These are phyloP conservation scores for Latheticus oryzae DNA, from an alignment of 2,888 invertebrate genomes.

Conservation along the genomic window DNA sequence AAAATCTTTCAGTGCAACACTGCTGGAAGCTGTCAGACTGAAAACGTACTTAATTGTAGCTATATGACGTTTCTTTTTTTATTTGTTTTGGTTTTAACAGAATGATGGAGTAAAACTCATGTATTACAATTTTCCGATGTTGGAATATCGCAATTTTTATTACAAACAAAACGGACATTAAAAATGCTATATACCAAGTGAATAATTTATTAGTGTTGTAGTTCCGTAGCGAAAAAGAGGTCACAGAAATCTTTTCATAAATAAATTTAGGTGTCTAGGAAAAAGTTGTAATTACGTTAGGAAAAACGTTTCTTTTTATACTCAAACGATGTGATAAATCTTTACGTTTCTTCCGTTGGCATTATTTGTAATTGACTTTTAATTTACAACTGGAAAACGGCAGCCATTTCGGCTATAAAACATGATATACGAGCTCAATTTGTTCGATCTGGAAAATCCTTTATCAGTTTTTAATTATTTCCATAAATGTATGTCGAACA, in stretches of 20 bases:
- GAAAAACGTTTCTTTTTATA: no score
- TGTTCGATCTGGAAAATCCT: slow-evolving; percentile 46
- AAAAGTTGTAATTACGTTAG: no score
- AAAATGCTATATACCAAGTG: no score
- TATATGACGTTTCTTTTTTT: slow-evolving; percentile 3
- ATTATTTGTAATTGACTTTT: slow-evolving; percentile 31
- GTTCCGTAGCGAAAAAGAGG: no score
- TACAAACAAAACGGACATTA: no score
- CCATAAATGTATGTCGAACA: slow-evolving; percentile 46
- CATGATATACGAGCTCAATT: slow-evolving; percentile 49
- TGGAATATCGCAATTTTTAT: no score
- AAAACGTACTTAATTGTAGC: slow-evolving; percentile 13
- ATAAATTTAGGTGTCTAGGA: no score
- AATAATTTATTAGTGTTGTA: no score
- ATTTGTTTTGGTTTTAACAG: slow-evolving; percentile 10
- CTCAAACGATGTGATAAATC: slow-evolving; percentile 3
- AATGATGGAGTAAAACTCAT: no score
- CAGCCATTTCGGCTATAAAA: slow-evolving; percentile 44
- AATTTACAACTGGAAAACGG: slow-evolving; percentile 44
- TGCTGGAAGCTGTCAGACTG: slow-evolving; percentile 12
- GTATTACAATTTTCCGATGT: no score
- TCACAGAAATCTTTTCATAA: no score
- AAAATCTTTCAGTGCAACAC: slow-evolving; percentile 14
- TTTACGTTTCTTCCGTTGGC: slow-evolving; percentile 16
- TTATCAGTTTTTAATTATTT: slow-evolving; percentile 51